These are phyloP conservation scores for Alouatta palliata DNA, from an alignment of 2,113 vertebrate species.

Conservation along the genomic window DNA sequence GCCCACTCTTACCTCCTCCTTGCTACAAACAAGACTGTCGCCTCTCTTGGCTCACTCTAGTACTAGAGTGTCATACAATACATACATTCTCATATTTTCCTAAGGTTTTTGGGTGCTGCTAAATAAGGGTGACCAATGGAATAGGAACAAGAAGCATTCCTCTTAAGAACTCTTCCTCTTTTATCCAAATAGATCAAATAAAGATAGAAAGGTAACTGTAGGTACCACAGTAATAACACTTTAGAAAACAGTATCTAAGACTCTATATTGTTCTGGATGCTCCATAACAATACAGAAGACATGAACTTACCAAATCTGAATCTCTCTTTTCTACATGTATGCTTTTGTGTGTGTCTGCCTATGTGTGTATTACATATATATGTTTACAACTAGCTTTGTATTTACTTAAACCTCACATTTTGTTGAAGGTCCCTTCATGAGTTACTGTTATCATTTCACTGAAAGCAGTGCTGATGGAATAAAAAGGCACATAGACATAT, in stretches of 20 bases:
- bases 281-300: neutral
- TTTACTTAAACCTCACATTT: neutral
- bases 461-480: neutral
- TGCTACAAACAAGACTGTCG: neutral
- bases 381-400: neutral
- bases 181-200: neutral
- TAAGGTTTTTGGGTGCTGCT: neutral
- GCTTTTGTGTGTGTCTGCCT: neutral
- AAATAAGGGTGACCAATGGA: neutral
- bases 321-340: neutral
- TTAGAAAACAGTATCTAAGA: neutral
- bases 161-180: neutral
- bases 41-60: neutral
- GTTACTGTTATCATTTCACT: neutral
- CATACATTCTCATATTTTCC: neutral
- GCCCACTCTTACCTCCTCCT: neutral
- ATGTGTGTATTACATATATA: neutral
- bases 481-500: neutral
- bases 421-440: neutral
- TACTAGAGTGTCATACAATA: too few species aligned
- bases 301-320: neutral
- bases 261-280: neutral
- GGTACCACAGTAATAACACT: neutral
- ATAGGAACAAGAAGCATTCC: neutral
- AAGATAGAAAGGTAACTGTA: neutral